A percentile compares a stretch with the other conserved stretches of the same genome.
These are phyloP conservation scores for Acrocera orbiculus DNA, from an alignment of 2,888 invertebrate genomes.

Conservation along the genomic window DNA sequence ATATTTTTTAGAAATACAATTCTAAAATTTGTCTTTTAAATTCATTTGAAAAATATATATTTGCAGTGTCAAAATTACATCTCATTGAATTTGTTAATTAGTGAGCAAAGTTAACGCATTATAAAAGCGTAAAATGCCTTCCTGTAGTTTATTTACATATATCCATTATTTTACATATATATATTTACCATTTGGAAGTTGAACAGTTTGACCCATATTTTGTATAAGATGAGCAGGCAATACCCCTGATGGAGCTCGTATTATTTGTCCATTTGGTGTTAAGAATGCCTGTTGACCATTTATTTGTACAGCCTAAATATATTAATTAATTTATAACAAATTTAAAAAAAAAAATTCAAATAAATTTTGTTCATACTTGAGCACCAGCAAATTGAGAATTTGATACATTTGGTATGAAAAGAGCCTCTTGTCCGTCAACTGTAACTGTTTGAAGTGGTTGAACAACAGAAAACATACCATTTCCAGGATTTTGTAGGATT, in stretches of 20 bases:
- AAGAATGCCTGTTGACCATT: slow-evolving; percentile 37
- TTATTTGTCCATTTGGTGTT: slow-evolving; percentile 48
- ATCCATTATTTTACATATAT: too few species aligned
- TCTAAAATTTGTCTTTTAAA: too few species aligned
- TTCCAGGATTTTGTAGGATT: slow-evolving; percentile 16
- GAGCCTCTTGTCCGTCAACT: slow-evolving; percentile 81
- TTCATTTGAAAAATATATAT: too few species aligned
- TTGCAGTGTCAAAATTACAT: too few species aligned
- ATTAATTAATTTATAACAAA: slow-evolving; percentile 5
- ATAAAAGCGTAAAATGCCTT: too few species aligned
- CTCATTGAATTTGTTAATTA: too few species aligned
- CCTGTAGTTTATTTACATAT: too few species aligned
- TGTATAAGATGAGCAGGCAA: slow-evolving; percentile 54
- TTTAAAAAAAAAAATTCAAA: slow-evolving; percentile 1
- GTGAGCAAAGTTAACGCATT: too few species aligned
- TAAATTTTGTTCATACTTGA: slow-evolving; percentile 26
- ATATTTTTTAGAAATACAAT: too few species aligned
- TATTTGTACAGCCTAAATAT: slow-evolving; percentile 30
- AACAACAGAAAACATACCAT: slow-evolving; percentile 35
- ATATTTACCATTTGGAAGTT: slow-evolving; percentile 40
- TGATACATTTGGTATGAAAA: slow-evolving; percentile 71
- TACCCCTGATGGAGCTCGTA: slow-evolving; percentile 45
- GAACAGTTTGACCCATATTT: slow-evolving; percentile 49
- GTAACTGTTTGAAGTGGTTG: slow-evolving; percentile 80
- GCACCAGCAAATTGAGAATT: slow-evolving; percentile 31